Evolutionary conservation across 1,140 invertebrate species (phyloP), one percentile per base, ranked within the genome.

Genomic region (Oppia nitens): DNA sequence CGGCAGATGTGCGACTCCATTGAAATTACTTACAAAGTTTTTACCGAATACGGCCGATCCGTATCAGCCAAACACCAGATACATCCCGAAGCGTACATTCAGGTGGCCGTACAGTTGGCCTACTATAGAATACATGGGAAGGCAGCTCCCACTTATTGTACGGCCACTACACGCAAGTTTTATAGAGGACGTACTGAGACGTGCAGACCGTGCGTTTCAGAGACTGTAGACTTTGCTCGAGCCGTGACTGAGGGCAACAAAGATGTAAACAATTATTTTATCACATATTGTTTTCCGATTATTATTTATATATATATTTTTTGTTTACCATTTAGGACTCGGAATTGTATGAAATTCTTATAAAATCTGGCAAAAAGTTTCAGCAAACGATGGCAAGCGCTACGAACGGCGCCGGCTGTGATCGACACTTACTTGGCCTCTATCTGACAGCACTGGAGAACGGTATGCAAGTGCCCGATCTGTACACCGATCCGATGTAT

Each of bases 61-160:
- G 74, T 73, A 52, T 69, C 80, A 49, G 74, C 73, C 55, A 64
- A 48, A 2, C 65, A 70, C 24, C 70, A 72, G 40, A 60, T 79
- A 28, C 78, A 81, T 66, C 80, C 80, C 14, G 80, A 81, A 67
- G 74, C 78, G 2, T 79, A 77, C 67, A 70, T 81, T 20, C 82
- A 83, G 69, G 71, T 82, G 62, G 73, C 77, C 1, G 66, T 83
- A 53, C 81, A 83, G 63, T 71, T 80, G 60, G 73, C 79, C 6
- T 83, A 80, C 66, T 78, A 74, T 61, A 71, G 74, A 53, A 63
- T 75, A 53, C 72, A 77, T 64, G 58, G 68, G 9, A 73, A 69
- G 57, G 67, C 69, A 20, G 71, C 72, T 6, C 73, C 74, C 24
- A 40, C 32, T 40, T 78, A 78, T 67, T 75, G 77, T 55, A 77